These are phyloP conservation scores for Cichladusa arquata DNA, from an alignment of 2,113 vertebrate genomes.

Conservation along the genomic window DNA sequence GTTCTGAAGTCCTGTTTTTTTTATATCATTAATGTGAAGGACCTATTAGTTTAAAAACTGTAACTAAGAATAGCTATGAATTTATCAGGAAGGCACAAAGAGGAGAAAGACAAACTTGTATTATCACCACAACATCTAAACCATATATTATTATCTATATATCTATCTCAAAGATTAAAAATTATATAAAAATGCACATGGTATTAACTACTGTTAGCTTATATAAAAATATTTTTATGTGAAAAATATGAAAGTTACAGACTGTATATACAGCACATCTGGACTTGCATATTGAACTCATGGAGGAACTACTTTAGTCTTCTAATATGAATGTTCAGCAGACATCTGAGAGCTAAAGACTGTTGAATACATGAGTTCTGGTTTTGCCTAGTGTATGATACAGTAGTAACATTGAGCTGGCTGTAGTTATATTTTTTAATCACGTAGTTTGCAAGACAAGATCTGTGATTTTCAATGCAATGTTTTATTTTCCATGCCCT, in stretches of 20 bases:
- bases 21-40: neutral
- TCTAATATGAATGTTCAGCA: neutral
- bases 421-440: neutral
- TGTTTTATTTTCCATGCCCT: neutral
- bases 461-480: neutral
- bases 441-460: neutral
- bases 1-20: neutral
- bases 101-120: neutral
- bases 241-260: neutral
- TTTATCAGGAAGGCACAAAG: neutral
- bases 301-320: neutral
- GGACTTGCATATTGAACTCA: neutral
- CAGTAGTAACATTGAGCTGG: neutral
- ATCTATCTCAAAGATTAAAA: neutral
- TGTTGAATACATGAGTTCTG: neutral
- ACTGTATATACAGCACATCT: neutral
- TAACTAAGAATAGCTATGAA: neutral
- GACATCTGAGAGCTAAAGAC: neutral
- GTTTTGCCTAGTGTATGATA: neutral
- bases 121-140: neutral
- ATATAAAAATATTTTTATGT: neutral
- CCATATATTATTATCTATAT: neutral
- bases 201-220: neutral
- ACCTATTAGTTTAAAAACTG: neutral
- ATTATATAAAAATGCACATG: neutral